A percentile compares a stretch with the other conserved stretches of the same genome.
Conservation (phyloP, 2,888 invertebrate genomes). For the Epistrophella euchroma region DNA sequence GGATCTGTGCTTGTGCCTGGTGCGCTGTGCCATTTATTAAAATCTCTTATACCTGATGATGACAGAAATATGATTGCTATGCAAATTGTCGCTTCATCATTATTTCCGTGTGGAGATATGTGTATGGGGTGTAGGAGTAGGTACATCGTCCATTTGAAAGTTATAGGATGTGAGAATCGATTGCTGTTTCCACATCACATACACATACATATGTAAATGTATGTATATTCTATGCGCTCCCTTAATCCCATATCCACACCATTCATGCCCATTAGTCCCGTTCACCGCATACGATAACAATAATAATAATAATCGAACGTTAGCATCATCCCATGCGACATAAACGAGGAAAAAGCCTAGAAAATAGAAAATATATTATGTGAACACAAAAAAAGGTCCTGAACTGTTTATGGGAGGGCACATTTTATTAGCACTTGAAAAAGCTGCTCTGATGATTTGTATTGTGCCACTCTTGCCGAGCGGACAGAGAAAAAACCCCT, state of each 20-base stretch:
- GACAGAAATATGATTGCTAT: constrained; percentile 76
- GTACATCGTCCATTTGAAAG: constrained; percentile 38
- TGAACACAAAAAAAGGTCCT: constrained; percentile 54
- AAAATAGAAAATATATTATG: constrained; percentile 30
- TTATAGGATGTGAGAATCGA: constrained; percentile 55
- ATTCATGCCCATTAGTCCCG: not conserved
- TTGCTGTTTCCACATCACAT: constrained; percentile 37
- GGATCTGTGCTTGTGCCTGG: constrained; percentile 16
- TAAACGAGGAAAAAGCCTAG: constrained; percentile 19
- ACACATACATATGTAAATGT: not conserved
- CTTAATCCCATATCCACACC: not conserved
- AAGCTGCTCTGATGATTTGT: constrained; percentile 60
- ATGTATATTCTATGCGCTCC: not conserved
- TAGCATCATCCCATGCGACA: constrained; percentile 47
- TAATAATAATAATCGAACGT: constrained; percentile 64
- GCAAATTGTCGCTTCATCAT: constrained; percentile 70
- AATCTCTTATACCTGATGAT: constrained; percentile 69
- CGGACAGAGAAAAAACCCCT: not conserved
- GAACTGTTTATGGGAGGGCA: constrained; percentile 72
- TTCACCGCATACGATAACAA: constrained; percentile 42
- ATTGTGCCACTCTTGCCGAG: constrained; percentile 33
- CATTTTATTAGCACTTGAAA: constrained; percentile 74
- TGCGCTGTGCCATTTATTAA: constrained; percentile 61
- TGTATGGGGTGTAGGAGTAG: not conserved
- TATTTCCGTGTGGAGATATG: constrained; percentile 33